phyloP scores from a whole-genome alignment of 37 sponge, comb jelly and placozoan genomes.

The Haliclona indistincta region DNA sequence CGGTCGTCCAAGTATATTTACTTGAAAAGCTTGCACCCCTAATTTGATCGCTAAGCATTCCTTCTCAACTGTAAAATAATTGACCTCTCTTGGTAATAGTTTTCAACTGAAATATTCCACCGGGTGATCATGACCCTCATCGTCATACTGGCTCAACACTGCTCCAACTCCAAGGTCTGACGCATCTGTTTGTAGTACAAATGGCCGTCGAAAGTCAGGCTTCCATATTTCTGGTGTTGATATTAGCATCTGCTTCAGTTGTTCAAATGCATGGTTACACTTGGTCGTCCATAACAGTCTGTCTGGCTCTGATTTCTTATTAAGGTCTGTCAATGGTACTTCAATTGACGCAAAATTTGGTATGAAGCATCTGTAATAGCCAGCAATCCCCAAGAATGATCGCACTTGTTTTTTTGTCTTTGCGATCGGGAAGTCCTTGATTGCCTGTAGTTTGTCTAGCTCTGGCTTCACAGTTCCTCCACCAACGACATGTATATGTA shows the following conservation, averaged over 20 bases:
- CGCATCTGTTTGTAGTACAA: constrained; percentile 54
- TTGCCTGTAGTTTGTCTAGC: constrained; percentile 42
- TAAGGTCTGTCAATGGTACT: constrained; percentile 45
- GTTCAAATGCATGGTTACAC: constrained; percentile 37
- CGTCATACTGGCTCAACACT: constrained; percentile 43
- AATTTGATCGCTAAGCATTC: constrained; percentile 45
- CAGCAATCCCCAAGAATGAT: constrained; percentile 63
- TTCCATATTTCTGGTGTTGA: constrained; percentile 28
- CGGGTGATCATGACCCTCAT: constrained; percentile 32
- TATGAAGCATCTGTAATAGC: constrained; percentile 68
- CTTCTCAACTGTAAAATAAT: constrained; percentile 49
- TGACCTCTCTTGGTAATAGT: constrained; percentile 31
- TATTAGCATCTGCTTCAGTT: constrained; percentile 5
- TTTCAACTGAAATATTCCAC: constrained; percentile 46
- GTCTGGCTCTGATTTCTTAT: constrained; percentile 39
- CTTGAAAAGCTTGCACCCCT: constrained; percentile 23
- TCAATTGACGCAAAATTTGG: constrained; percentile 38
- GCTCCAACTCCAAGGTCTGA: constrained; percentile 49
- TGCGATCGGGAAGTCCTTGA: constrained; percentile 26
- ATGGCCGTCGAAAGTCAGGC: constrained; percentile 34
- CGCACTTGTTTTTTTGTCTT: constrained; percentile 50
- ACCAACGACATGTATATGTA: too few species aligned
- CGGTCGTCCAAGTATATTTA: constrained; percentile 29
- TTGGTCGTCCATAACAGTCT: constrained; percentile 34
- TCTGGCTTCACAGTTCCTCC: constrained; percentile 46